A percentile compares a stretch with the other conserved stretches of the same genome.
phyloP scores from a whole-genome alignment of 2,113 vertebrate species.

The Passer montanus region DNA sequence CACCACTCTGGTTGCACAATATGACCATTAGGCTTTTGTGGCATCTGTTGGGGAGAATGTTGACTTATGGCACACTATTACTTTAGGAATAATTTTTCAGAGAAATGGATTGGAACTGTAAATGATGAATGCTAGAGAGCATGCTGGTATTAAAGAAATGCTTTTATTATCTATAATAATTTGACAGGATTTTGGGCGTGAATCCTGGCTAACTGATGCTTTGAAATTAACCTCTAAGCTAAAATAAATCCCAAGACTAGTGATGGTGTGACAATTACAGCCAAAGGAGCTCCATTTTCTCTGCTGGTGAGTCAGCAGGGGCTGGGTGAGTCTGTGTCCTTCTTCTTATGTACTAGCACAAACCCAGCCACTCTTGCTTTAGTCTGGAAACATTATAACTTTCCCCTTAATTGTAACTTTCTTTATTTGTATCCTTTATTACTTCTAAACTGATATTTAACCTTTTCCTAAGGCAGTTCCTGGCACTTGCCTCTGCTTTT shows the following conservation, averaged over 20 bases:
- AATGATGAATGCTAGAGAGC: neutral
- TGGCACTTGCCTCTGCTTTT: neutral
- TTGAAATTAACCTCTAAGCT: neutral
- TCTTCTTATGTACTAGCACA: neutral
- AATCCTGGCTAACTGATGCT: neutral
- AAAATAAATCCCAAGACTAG: neutral
- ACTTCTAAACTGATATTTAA: neutral
- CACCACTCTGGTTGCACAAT: neutral
- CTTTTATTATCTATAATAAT: neutral
- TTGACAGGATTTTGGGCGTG: neutral
- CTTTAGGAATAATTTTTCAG: neutral
- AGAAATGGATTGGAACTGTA: neutral
- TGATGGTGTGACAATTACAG: neutral
- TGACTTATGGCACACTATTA: neutral
- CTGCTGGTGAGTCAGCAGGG: neutral
- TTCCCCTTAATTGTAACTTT: neutral
- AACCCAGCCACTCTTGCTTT: neutral
- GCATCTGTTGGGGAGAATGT: neutral
- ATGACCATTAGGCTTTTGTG: neutral
- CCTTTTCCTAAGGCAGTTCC: neutral
- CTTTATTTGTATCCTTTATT: neutral
- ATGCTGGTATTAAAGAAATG: neutral
- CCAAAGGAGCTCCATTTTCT: neutral
- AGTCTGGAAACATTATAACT: neutral
- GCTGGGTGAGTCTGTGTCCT: neutral